These are phyloP conservation scores for Cherax destructor DNA, from an alignment of 1,140 invertebrate species.

Conservation along the genomic window DNA sequence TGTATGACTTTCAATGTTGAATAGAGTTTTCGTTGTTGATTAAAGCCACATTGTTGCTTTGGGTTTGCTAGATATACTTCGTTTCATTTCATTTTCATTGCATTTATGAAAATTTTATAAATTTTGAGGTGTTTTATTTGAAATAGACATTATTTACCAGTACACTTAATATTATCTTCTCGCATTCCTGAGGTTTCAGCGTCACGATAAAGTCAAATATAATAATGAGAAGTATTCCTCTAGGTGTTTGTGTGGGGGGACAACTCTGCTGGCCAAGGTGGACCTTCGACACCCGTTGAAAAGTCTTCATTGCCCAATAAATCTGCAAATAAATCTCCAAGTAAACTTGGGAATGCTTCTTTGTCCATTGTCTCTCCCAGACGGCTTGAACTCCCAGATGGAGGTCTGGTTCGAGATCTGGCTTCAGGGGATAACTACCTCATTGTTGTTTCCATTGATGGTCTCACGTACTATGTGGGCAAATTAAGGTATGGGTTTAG, in stretches of 20 bases:
- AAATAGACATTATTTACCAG: too few relatives aligned
- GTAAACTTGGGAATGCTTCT: neutral
- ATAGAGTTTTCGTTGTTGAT: too few relatives aligned
- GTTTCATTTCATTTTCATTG: too few relatives aligned
- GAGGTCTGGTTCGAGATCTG: constrained; percentile 77
- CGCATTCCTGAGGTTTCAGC: neutral
- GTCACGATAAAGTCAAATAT: neutral
- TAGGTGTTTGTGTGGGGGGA: constrained; percentile 59
- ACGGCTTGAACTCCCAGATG: constrained; percentile 38
- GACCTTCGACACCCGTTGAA: neutral
- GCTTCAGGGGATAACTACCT: constrained; percentile 86
- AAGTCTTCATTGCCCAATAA: constrained; percentile 1
- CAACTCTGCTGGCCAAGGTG: constrained; percentile 30
- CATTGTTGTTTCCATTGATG: constrained; percentile 82
- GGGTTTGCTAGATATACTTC: too few relatives aligned
- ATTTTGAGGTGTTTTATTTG: too few relatives aligned
- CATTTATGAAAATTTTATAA: neutral
- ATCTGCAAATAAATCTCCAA: constrained; percentile 48
- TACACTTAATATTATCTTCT: neutral
- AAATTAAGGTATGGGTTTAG: constrained; percentile 30
- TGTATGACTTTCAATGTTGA: too few relatives aligned
- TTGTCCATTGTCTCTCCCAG: constrained; percentile 15
- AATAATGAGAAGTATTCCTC: neutral
- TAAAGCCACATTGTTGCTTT: too few relatives aligned
- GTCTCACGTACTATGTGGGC: constrained; percentile 73